Evolutionary conservation across 1,140 invertebrate genomes (phyloP), one percentile per base, ranked within the genome.

Genomic region (Achroia grisella): DNA sequence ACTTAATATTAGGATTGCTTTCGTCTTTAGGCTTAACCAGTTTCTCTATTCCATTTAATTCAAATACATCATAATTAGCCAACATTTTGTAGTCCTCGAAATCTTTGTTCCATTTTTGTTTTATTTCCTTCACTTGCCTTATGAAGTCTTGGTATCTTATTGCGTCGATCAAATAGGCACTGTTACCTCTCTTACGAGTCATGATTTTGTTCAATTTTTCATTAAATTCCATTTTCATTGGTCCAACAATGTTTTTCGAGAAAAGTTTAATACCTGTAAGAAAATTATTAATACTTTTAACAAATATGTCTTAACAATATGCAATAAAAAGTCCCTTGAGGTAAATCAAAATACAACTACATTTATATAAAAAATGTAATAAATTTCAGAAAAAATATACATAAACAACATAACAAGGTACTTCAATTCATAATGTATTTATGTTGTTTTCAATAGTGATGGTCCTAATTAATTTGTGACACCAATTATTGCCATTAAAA

Each of bases 31-130:
- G 71, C 34, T 59, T 61, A 29, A 80, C 62, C 1, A 83, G 44
- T 43, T 57, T 60, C 15, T 77, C 54, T 48, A 29, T 69, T 0
- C 52, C 65, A 35, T 52, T 66, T 8, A 77, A 37, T 36, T 59
- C 49, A 23, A 75, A 37, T 39, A 80, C 43, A 53, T 80, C 76
- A 51, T 77, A 83, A 36, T 54, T 79, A 1, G 58, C 52, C 13
- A 83, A 44, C 56, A 71, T 62, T 61, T 62, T 70, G 31, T 64
- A 79, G 40, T 83, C 79, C 14, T 69, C 58, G 28, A 64, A 77
- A 9, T 44, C 41, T 44, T 79, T 80, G 2, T 52, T 10, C 11
- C 5, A 14, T 44, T 68, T 72, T 10, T 42, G 35, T 56, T 79
- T 74, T 4, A 71, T 52, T 32, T 65, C 41, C 36, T 68, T 74